Evolutionary conservation across 2,113 vertebrate species (phyloP).

Genomic region (Gallinago undulata): DNA sequence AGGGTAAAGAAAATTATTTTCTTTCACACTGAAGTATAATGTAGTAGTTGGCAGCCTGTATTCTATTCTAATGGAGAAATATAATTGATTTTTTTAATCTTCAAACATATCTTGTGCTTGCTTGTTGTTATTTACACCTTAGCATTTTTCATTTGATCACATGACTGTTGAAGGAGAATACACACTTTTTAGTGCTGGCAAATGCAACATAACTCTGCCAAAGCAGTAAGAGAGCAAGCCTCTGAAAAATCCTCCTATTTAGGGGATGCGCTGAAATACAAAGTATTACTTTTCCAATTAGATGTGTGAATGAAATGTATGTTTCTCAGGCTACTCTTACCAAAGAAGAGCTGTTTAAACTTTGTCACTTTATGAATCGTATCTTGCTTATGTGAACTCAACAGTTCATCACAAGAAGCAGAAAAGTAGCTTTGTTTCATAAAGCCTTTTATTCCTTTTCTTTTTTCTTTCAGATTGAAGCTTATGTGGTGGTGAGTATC

Average conservation of each 20-base stretch:
- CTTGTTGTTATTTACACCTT: neutral
- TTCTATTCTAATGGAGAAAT: neutral
- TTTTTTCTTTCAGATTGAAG: slow-evolving; percentile 83
- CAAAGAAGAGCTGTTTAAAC: neutral
- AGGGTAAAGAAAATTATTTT: slow-evolving; percentile 74
- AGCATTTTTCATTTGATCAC: neutral
- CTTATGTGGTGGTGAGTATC: slow-evolving; percentile 90
- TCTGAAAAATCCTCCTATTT: neutral
- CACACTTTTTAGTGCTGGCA: neutral
- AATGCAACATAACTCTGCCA: neutral
- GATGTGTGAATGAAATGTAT: neutral
- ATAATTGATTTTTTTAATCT: neutral
- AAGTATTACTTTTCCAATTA: neutral
- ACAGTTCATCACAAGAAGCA: neutral
- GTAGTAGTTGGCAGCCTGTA: neutral
- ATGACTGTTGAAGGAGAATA: neutral
- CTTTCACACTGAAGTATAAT: neutral
- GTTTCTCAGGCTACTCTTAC: neutral
- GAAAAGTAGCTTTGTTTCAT: neutral
- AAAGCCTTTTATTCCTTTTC: neutral
- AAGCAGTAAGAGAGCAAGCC: neutral
- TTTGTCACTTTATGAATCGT: neutral
- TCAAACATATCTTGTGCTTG: neutral
- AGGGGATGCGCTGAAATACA: neutral
- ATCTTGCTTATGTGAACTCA: neutral